Percentiles rank a stretch among this genome's conserved stretches.
Evolutionary conservation across 2,113 vertebrate species (phyloP).

Genomic region (Ifrita kowaldi): DNA sequence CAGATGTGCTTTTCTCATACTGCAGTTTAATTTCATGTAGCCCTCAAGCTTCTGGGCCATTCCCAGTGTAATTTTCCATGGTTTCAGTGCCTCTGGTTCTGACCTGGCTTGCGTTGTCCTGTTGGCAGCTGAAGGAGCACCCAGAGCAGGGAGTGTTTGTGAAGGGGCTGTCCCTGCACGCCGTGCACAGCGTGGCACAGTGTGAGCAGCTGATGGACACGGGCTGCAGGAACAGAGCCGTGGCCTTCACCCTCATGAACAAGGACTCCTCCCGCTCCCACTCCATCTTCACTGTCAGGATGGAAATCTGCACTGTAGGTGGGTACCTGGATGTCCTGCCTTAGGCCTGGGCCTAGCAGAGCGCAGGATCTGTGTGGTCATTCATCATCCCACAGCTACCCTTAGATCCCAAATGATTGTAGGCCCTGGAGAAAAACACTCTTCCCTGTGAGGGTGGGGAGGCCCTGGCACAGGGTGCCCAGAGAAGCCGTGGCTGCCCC

Average conservation of each 20-base stretch:
- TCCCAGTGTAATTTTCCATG: background rate
- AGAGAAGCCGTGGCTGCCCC: background rate
- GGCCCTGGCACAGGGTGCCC: background rate
- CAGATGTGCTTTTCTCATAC: background rate
- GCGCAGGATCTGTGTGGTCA: accelerated
- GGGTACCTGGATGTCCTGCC: background rate
- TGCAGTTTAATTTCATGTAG: background rate
- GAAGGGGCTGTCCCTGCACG: conserved; percentile 85
- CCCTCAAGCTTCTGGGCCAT: background rate
- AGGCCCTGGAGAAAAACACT: background rate
- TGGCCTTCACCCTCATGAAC: conserved; percentile 87
- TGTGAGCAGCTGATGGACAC: conserved; percentile 83
- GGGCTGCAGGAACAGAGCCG: conserved; percentile 84
- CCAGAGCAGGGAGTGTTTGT: conserved; percentile 81
- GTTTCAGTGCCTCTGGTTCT: background rate
- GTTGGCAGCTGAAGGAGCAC: conserved; percentile 86
- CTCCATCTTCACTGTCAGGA: conserved; percentile 85
- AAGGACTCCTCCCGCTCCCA: conserved; percentile 88
- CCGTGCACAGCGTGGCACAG: conserved; percentile 78
- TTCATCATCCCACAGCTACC: background rate
- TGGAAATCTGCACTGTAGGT: conserved; percentile 85
- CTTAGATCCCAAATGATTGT: background rate
- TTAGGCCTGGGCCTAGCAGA: background rate
- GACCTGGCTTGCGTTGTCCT: background rate
- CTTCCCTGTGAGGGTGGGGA: background rate